Evolutionary conservation across 2,888 invertebrate genomes (phyloP).

Genomic region (Antitype chi): DNA sequence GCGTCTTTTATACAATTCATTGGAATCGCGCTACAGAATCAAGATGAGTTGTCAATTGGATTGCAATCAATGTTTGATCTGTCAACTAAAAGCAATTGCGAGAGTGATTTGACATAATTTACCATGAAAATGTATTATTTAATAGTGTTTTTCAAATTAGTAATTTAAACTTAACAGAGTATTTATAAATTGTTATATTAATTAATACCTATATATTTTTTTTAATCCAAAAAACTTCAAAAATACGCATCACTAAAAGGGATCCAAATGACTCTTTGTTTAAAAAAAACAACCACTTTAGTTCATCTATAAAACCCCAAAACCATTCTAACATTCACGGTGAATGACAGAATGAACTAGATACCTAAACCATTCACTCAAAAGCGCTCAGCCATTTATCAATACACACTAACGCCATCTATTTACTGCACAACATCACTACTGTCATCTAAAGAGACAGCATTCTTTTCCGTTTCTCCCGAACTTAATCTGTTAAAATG

Average conservation of each 20-base stretch:
- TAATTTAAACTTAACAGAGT: too few relatives aligned
- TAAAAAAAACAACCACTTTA: background rate
- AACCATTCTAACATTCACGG: background rate
- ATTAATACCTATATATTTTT: too few relatives aligned
- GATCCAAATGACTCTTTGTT: background rate
- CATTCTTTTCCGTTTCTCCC: slow-evolving; percentile 76
- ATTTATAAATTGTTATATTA: too few relatives aligned
- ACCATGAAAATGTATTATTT: background rate
- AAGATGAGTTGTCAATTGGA: background rate
- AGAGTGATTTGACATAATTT: background rate
- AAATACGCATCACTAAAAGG: background rate
- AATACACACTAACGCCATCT: slow-evolving; percentile 20
- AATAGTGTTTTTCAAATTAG: too few relatives aligned
- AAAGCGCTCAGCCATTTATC: slow-evolving; percentile 62
- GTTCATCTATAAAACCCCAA: too few relatives aligned
- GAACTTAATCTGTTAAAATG: slow-evolving; percentile 75
- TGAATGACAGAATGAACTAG: background rate
- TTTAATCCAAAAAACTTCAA: background rate
- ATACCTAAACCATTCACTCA: background rate
- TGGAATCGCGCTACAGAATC: background rate
- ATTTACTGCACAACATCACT: slow-evolving; percentile 47
- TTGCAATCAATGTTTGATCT: background rate
- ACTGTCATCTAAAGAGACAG: slow-evolving; percentile 80
- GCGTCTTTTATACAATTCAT: background rate
- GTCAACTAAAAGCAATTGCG: background rate